Conservation (phyloP, 2,797 vertebrate species). For the Eleutherodactylus coqui region DNA sequence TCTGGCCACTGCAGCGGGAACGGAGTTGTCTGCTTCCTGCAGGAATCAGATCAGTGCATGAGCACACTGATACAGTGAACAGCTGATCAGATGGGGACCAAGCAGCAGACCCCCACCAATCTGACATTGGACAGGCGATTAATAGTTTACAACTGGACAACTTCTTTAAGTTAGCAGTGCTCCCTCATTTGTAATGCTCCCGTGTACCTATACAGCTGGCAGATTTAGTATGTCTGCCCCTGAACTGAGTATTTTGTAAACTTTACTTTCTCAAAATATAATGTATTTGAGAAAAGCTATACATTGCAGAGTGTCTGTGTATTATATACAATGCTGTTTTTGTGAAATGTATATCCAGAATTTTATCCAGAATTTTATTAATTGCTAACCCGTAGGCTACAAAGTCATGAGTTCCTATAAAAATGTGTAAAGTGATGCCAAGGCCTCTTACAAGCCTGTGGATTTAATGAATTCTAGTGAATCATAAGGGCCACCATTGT, state of each 20-base stretch:
- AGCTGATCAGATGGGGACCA: too few species aligned
- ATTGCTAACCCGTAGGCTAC: conserved; percentile 46
- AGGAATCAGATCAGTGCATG: too few species aligned
- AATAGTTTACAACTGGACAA: too few species aligned
- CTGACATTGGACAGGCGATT: too few species aligned
- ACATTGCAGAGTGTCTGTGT: background rate
- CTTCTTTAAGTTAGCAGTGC: too few species aligned
- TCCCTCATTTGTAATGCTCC: background rate
- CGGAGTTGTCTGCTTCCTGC: too few species aligned
- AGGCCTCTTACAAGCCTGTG: conserved; percentile 24
- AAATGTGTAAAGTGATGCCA: conserved; percentile 48
- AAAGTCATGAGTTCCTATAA: conserved; percentile 34
- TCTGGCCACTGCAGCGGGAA: too few species aligned
- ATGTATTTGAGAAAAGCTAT: background rate
- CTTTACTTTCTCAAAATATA: too few species aligned
- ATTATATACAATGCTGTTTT: background rate
- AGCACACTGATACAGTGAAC: too few species aligned
- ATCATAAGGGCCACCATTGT: conserved; percentile 44
- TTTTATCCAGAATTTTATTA: conserved; percentile 35
- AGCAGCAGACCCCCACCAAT: too few species aligned
- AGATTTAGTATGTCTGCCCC: too few species aligned
- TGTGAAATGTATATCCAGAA: background rate
- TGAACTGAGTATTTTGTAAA: too few species aligned
- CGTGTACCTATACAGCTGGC: background rate
- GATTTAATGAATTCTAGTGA: conserved; percentile 40